phyloP scores from a whole-genome alignment of 2,797 vertebrate genomes.

The Pangasius larnaudii region DNA sequence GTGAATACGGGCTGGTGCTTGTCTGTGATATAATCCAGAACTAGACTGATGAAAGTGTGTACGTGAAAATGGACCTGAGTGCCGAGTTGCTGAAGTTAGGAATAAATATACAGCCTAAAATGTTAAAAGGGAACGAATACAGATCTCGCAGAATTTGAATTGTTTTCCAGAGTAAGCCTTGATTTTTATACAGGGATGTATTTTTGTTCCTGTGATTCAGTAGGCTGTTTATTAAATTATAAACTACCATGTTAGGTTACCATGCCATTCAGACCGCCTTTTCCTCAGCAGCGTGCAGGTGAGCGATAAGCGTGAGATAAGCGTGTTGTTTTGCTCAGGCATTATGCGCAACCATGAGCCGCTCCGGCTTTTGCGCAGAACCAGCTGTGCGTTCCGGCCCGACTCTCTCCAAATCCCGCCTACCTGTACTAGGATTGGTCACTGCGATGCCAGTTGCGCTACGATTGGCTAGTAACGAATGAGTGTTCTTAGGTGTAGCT shows the following conservation, averaged over 20 bases:
- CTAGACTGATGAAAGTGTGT: too few relatives aligned
- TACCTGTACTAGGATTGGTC: not conserved
- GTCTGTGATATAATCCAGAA: not conserved
- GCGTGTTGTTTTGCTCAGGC: not conserved
- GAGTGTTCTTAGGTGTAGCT: not conserved
- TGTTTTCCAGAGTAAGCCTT: not conserved
- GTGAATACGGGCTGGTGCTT: not conserved
- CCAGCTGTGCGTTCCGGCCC: slow-evolving; percentile 16
- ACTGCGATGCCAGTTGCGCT: not conserved
- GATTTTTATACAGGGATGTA: not conserved
- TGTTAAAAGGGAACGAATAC: not conserved
- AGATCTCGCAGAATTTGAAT: not conserved
- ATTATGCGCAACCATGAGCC: not conserved
- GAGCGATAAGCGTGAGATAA: too few relatives aligned
- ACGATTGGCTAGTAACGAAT: not conserved
- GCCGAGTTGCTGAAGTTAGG: not conserved
- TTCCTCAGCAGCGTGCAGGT: not conserved
- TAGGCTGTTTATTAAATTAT: not conserved
- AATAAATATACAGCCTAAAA: not conserved
- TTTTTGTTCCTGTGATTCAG: not conserved
- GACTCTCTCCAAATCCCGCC: not conserved
- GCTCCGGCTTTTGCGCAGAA: slow-evolving; percentile 22
- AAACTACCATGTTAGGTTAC: not conserved
- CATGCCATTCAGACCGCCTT: not conserved
- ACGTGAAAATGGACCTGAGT: not conserved